Evolutionary conservation across 2,888 invertebrate genomes (phyloP).

Genomic region (Aphodius granarius): DNA sequence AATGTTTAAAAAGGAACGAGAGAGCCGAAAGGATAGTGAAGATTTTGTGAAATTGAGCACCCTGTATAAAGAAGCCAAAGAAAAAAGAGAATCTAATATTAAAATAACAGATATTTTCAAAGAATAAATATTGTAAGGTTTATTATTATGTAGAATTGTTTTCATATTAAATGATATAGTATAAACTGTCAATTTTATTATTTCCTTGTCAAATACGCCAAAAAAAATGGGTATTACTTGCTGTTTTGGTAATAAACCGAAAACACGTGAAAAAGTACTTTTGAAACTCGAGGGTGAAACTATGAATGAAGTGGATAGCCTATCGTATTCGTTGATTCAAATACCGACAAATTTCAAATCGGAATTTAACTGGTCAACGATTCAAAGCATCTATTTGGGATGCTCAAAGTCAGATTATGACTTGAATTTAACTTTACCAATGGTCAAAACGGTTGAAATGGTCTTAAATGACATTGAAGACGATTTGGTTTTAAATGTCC

Average conservation of each 20-base stretch:
- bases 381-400: constrained; percentile 26
- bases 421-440: constrained; percentile 21
- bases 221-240: constrained; percentile 15
- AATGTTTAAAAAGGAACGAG: constrained; percentile 48
- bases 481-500: constrained; percentile 16
- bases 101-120: constrained; percentile 49
- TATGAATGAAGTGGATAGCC: constrained; percentile 1
- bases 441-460: constrained; percentile 24
- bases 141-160: neutral
- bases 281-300: neutral
- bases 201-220: too few relatives aligned
- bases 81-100: constrained; percentile 26
- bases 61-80: constrained; percentile 44
- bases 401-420: constrained; percentile 18
- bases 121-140: constrained; percentile 37
- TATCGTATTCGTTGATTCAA: constrained; percentile 18
- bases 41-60: constrained; percentile 38
- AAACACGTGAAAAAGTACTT: constrained; percentile 5
- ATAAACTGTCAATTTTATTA: neutral
- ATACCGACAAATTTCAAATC: constrained; percentile 20
- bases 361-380: constrained; percentile 24
- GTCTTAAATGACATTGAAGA: constrained; percentile 22
- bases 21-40: constrained; percentile 24
- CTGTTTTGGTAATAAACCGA: constrained; percentile 2
- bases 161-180: neutral